Percentiles rank a stretch among this genome's conserved stretches.
These are phyloP conservation scores for Phyllotreta striolata DNA, from an alignment of 2,888 invertebrate species.

Conservation along the genomic window DNA sequence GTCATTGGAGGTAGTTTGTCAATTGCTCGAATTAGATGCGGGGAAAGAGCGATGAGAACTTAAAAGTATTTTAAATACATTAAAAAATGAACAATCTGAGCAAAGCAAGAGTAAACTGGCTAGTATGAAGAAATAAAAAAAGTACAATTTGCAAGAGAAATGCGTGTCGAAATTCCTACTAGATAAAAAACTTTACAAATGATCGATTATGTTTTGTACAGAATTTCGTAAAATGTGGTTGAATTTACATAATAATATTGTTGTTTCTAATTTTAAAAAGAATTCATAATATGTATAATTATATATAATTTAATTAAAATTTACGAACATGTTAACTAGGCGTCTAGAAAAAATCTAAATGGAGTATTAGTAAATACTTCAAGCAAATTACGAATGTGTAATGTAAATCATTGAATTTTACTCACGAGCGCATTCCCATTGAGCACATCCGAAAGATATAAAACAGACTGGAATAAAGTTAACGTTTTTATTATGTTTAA, in stretches of 20 bases:
- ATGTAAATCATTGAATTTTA: slow-evolving; percentile 43
- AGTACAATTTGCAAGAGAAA: background rate
- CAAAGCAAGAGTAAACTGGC: background rate
- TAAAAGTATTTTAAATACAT: too few relatives aligned
- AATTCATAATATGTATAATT: background rate
- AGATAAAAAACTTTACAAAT: slow-evolving; percentile 21
- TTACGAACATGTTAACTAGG: slow-evolving; percentile 32
- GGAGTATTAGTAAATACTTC: slow-evolving; percentile 41
- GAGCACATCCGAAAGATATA: slow-evolving; percentile 51
- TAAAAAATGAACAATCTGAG: background rate
- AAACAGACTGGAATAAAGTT: slow-evolving; percentile 52
- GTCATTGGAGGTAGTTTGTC: too few relatives aligned
- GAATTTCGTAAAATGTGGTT: slow-evolving; percentile 30
- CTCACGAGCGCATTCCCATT: slow-evolving; percentile 56
- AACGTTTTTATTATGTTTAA: slow-evolving; percentile 30
- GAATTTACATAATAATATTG: slow-evolving; percentile 23
- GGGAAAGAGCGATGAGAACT: too few relatives aligned
- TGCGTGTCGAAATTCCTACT: slow-evolving; percentile 1
- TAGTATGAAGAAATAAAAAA: background rate
- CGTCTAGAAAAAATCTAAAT: slow-evolving; percentile 40
- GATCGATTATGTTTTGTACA: slow-evolving; percentile 30
- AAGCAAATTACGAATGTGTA: slow-evolving; percentile 38
- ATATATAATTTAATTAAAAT: slow-evolving; percentile 21
- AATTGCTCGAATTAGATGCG: too few relatives aligned
- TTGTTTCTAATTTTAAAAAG: slow-evolving; percentile 30